These are phyloP conservation scores for Myathropa florea DNA, from an alignment of 2,888 invertebrate species.

Conservation along the genomic window DNA sequence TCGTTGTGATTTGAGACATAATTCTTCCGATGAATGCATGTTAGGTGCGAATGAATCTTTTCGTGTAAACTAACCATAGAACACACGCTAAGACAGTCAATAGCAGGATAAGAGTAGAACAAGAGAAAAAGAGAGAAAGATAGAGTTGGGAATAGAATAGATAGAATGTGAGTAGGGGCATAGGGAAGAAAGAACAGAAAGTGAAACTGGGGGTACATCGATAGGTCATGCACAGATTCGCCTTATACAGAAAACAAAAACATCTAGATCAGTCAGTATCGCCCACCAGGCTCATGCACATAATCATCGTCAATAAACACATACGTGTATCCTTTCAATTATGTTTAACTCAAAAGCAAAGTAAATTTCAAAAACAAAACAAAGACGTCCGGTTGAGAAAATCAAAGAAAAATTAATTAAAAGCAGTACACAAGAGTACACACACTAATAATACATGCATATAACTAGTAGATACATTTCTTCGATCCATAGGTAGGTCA, in stretches of 20 bases:
- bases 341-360: neutral
- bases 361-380: neutral
- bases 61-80: too few species aligned
- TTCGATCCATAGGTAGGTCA: conserved; percentile 24
- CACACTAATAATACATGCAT: conserved; percentile 70
- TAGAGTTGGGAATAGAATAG: conserved; percentile 6
- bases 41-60: neutral
- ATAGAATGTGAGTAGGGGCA: neutral
- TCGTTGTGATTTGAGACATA: too few species aligned
- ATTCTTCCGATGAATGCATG: neutral
- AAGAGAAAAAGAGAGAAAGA: neutral
- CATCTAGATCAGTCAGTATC: conserved; percentile 14
- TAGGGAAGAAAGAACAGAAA: neutral
- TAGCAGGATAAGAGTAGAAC: neutral
- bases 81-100: too few species aligned
- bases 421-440: conserved; percentile 70
- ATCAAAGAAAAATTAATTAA: conserved; percentile 27
- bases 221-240: conserved; percentile 62
- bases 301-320: neutral
- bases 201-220: conserved; percentile 72
- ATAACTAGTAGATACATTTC: conserved; percentile 46
- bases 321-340: neutral
- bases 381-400: neutral
- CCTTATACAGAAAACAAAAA: neutral
- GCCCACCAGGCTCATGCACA: conserved; percentile 25